phyloP scores from a whole-genome alignment of 1,140 invertebrate genomes.

The Megalonaias nervosa region DNA sequence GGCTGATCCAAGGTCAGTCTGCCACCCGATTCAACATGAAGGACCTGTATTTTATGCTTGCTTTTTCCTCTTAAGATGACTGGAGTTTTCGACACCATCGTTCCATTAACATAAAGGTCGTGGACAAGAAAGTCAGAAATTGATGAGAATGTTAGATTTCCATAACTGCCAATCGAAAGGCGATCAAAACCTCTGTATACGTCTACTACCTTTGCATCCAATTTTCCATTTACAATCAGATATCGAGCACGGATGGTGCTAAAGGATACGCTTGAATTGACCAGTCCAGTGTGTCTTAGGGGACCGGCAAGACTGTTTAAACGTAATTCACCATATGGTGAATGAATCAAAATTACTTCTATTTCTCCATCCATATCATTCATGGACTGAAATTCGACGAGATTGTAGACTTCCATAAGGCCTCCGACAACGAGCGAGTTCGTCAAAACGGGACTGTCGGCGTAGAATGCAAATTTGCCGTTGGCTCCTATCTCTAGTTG shows the following conservation, averaged over 20 bases:
- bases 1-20: conserved; percentile 45
- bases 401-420: conserved; percentile 44
- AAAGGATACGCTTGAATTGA: conserved; percentile 16
- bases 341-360: conserved; percentile 37
- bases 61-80: conserved; percentile 36
- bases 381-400: conserved; percentile 43
- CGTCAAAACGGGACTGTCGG: conserved; percentile 39
- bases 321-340: conserved; percentile 36
- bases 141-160: conserved; percentile 36
- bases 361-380: conserved; percentile 34
- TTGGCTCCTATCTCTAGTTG: conserved; percentile 33
- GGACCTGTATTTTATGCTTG: conserved; percentile 28
- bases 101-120: conserved; percentile 40
- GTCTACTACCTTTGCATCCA: conserved; percentile 27
- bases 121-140: conserved; percentile 30
- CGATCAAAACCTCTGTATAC: conserved; percentile 37
- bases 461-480: conserved; percentile 38
- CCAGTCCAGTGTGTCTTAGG: conserved; percentile 2
- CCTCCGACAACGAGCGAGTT: conserved; percentile 45
- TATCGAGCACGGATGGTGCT: conserved; percentile 37
- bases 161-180: conserved; percentile 28
- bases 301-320: conserved; percentile 35
- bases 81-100: conserved; percentile 39
- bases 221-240: conserved; percentile 39
- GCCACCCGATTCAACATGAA: conserved; percentile 39